A percentile compares a stretch with the other conserved stretches of the same genome.
Evolutionary conservation across 2,797 vertebrate species (phyloP).

Genomic region (Parambassis ranga): DNA sequence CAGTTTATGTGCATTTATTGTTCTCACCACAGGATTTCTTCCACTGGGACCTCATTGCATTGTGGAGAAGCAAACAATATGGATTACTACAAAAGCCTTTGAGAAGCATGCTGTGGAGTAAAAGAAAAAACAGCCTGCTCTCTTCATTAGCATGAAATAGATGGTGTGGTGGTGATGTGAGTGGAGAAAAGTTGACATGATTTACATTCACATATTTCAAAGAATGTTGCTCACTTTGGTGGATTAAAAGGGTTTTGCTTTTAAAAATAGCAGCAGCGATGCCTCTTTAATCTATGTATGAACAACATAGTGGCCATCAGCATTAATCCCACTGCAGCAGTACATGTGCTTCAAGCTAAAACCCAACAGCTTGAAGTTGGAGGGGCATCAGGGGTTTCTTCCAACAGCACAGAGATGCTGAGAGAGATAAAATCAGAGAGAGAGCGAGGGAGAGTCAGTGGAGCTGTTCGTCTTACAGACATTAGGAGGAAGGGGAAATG

Average conservation of each 20-base stretch:
- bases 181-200: conserved; percentile 11
- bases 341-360: conserved; percentile 29
- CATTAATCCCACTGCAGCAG: conserved; percentile 48
- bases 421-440: conserved; percentile 29
- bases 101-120: background rate
- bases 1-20: conserved; percentile 16
- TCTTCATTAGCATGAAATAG: conserved; percentile 41
- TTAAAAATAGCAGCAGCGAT: conserved; percentile 58
- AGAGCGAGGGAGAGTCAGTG: conserved; percentile 27
- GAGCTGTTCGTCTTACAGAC: conserved; percentile 55
- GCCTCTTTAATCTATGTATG: conserved; percentile 51
- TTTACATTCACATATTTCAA: conserved; percentile 45
- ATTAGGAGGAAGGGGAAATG: conserved; percentile 47
- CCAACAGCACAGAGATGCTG: conserved; percentile 24
- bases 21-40: background rate
- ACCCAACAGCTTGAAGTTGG: conserved; percentile 37
- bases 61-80: conserved; percentile 26
- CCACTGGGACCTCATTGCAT: conserved; percentile 36
- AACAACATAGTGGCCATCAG: conserved; percentile 41
- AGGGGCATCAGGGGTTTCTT: conserved; percentile 24
- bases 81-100: conserved; percentile 32
- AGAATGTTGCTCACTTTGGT: conserved; percentile 31
- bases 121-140: too few species aligned
- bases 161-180: conserved; percentile 1
- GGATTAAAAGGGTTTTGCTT: conserved; percentile 44